These are phyloP conservation scores for Seladonia tumulorum DNA, from an alignment of 2,888 invertebrate genomes.

Conservation along the genomic window DNA sequence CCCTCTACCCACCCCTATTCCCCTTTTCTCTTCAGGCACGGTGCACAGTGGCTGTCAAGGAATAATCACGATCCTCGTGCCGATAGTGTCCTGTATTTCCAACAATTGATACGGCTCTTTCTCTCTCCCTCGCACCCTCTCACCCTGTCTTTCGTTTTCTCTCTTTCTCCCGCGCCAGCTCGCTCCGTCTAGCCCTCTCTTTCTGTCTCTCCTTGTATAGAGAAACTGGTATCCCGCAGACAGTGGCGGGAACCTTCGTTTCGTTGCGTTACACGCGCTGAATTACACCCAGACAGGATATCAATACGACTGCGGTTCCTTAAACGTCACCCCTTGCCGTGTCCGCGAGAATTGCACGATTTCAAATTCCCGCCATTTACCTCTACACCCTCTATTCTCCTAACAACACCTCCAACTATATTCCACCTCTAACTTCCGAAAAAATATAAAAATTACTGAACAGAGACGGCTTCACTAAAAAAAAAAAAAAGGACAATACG, in stretches of 20 bases:
- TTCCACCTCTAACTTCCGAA: neutral
- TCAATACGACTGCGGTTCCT: slow-evolving; percentile 54
- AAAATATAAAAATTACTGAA: neutral
- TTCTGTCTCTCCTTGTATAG: slow-evolving; percentile 42
- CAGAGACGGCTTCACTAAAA: neutral
- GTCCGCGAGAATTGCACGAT: slow-evolving; percentile 4
- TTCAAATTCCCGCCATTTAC: neutral
- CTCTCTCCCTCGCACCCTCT: neutral
- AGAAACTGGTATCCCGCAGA: slow-evolving; percentile 42
- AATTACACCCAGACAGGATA: slow-evolving; percentile 62
- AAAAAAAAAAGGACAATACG: neutral
- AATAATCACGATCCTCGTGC: slow-evolving; percentile 72
- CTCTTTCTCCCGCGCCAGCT: neutral
- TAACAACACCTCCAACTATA: neutral
- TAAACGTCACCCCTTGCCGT: slow-evolving; percentile 46
- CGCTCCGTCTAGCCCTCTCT: slow-evolving; percentile 12
- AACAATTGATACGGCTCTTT: slow-evolving; percentile 70
- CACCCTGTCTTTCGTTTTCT: neutral
- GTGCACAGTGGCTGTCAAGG: slow-evolving; percentile 71
- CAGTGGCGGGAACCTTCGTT: slow-evolving; percentile 61
- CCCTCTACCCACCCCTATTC: neutral
- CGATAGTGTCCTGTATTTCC: slow-evolving; percentile 73
- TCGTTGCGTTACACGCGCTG: slow-evolving; percentile 61
- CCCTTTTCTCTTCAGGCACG: slow-evolving; percentile 20
- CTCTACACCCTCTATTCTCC: neutral